phyloP scores from a whole-genome alignment of 2,797 vertebrate genomes.

The Adelosebastes latens region DNA sequence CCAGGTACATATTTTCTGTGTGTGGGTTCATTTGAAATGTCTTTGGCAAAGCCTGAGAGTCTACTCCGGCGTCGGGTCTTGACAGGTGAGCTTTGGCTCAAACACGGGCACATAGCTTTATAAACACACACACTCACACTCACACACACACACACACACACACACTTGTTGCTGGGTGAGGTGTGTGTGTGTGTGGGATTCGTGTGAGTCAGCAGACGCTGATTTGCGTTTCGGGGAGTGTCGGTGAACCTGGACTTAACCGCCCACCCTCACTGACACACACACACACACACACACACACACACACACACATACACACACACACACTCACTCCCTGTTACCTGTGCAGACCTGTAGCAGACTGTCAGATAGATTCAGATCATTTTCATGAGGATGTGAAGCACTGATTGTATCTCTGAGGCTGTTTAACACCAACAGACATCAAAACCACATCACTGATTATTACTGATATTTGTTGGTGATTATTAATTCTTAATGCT shows the following conservation, averaged over 20 bases:
- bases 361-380: not conserved
- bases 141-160: conserved; percentile 1
- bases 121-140: conserved; percentile 4
- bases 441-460: not conserved
- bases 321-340: conserved; percentile 33
- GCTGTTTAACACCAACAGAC: not conserved
- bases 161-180: not conserved
- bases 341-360: conserved; percentile 38
- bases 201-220: conserved; percentile 28
- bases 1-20: not conserved
- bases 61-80: not conserved
- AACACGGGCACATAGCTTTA: not conserved
- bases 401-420: not conserved
- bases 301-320: conserved; percentile 46
- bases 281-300: conserved; percentile 18
- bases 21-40: not conserved
- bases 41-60: not conserved
- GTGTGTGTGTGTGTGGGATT: conserved; percentile 21
- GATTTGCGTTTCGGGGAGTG: conserved; percentile 40
- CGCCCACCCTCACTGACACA: not conserved
- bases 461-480: not conserved
- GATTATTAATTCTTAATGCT: not conserved
- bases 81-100: conserved; percentile 23
- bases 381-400: not conserved
- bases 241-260: conserved; percentile 1